Evolutionary conservation across 2,797 vertebrate genomes (phyloP).

Genomic region (Orientallactaga sibirica): DNA sequence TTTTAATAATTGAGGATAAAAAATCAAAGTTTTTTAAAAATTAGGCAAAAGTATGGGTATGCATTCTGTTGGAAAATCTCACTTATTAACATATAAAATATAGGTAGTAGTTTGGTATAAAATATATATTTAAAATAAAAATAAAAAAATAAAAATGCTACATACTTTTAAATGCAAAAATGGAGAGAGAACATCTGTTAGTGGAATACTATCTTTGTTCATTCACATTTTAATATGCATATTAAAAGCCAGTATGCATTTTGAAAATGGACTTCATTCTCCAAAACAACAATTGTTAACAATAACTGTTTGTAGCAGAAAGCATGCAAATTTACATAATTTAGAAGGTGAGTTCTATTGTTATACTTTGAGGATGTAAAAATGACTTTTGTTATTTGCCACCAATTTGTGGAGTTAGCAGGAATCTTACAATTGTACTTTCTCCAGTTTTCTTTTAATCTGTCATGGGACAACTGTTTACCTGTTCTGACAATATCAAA

Average conservation of each 20-base stretch:
- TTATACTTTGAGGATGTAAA: neutral
- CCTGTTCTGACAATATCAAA: neutral
- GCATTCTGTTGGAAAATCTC: constrained; percentile 63
- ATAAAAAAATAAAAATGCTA: constrained; percentile 32
- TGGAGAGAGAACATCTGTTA: constrained; percentile 28
- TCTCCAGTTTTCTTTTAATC: neutral
- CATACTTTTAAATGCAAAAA: constrained; percentile 48
- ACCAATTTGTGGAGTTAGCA: neutral
- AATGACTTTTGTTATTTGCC: neutral
- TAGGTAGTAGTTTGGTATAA: neutral
- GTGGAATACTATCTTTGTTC: constrained; percentile 18
- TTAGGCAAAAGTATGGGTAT: constrained; percentile 52
- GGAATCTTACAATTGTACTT: neutral
- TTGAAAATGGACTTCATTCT: constrained; percentile 5
- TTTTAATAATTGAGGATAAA: constrained; percentile 70
- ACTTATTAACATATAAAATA: constrained; percentile 69
- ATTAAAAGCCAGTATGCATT: constrained; percentile 35
- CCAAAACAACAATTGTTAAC: constrained; percentile 32
- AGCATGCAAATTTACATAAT: neutral
- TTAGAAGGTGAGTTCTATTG: constrained; percentile 2
- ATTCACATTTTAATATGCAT: constrained; percentile 59
- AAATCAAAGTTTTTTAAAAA: constrained; percentile 57
- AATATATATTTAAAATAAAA: constrained; percentile 38
- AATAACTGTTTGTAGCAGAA: constrained; percentile 19
- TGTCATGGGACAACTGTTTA: no score